Evolutionary conservation across 2,797 vertebrate genomes (phyloP).

Genomic region (Sarcoramphus papa): DNA sequence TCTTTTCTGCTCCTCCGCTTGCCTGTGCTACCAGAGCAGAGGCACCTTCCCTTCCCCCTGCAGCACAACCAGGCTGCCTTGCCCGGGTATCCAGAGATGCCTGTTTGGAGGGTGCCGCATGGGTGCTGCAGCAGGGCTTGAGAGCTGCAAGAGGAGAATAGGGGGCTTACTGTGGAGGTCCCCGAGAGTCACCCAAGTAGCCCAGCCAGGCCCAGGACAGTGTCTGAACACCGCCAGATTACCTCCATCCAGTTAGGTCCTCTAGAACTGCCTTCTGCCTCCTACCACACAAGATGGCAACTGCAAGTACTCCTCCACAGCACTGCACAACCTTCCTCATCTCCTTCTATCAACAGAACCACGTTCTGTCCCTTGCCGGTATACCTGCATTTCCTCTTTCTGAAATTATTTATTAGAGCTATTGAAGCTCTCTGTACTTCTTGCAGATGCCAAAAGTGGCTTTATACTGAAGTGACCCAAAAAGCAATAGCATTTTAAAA

Average conservation of each 20-base stretch:
- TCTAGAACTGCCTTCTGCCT: not conserved
- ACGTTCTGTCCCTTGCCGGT: not conserved
- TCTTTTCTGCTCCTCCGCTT: not conserved
- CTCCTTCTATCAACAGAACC: not conserved
- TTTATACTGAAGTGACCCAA: not conserved
- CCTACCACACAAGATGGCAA: not conserved
- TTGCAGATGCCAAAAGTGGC: not conserved
- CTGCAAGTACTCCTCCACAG: not conserved
- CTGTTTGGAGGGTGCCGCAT: not conserved
- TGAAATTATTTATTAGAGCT: not conserved
- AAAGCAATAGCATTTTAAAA: not conserved
- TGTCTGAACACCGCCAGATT: not conserved
- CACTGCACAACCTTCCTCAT: not conserved
- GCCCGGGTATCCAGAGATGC: fast-evolving
- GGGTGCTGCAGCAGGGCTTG: not conserved
- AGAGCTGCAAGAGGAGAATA: not conserved
- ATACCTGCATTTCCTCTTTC: not conserved
- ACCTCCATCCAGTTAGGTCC: not conserved
- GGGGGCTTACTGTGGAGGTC: too few relatives aligned
- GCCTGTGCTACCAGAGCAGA: not conserved
- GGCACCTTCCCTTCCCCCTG: not conserved
- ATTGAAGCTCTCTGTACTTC: not conserved
- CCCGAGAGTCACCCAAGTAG: not conserved
- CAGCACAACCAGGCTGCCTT: not conserved
- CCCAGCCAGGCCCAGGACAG: not conserved